Evolutionary conservation across 2,113 vertebrate species (phyloP).

Genomic region (Halichoeres trimaculatus): DNA sequence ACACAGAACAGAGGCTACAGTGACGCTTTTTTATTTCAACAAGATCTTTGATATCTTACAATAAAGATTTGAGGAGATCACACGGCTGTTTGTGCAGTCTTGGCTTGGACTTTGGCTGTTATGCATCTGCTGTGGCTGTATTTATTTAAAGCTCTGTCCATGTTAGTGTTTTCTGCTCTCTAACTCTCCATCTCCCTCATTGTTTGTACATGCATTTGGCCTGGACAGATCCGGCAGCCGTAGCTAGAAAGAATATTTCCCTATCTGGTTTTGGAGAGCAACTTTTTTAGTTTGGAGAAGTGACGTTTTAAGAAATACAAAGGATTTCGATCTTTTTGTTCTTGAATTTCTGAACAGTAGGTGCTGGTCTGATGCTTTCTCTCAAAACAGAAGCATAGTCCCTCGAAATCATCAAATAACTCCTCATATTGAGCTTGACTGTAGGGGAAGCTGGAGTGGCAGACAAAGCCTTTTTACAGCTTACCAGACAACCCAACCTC

Average conservation of each 20-base stretch:
- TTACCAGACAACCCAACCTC: too few relatives aligned
- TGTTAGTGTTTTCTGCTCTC: slow-evolving; percentile 27
- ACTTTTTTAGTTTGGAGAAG: too few relatives aligned
- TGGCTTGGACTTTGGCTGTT: slow-evolving; percentile 35
- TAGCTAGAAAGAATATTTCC: slow-evolving; percentile 9
- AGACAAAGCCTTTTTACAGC: too few relatives aligned
- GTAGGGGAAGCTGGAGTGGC: too few relatives aligned
- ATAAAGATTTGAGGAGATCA: slow-evolving; percentile 51
- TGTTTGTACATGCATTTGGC: slow-evolving; percentile 30
- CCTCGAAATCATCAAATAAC: too few relatives aligned
- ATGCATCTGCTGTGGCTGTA: slow-evolving; percentile 45
- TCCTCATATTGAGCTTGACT: too few relatives aligned
- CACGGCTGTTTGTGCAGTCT: slow-evolving; percentile 42
- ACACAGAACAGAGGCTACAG: slow-evolving; percentile 49
- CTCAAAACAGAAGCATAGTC: too few relatives aligned
- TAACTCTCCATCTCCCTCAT: background rate
- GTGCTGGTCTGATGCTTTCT: too few relatives aligned
- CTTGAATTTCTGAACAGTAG: too few relatives aligned
- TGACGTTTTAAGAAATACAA: too few relatives aligned
- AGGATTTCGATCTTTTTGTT: too few relatives aligned
- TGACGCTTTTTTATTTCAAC: slow-evolving; percentile 53
- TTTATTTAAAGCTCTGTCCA: slow-evolving; percentile 62
- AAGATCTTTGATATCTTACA: slow-evolving; percentile 56
- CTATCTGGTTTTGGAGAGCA: slow-evolving; percentile 15
- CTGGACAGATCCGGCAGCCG: slow-evolving; percentile 36